phyloP scores from a whole-genome alignment of 2,113 vertebrate genomes.

The Pardalotus punctatus region DNA sequence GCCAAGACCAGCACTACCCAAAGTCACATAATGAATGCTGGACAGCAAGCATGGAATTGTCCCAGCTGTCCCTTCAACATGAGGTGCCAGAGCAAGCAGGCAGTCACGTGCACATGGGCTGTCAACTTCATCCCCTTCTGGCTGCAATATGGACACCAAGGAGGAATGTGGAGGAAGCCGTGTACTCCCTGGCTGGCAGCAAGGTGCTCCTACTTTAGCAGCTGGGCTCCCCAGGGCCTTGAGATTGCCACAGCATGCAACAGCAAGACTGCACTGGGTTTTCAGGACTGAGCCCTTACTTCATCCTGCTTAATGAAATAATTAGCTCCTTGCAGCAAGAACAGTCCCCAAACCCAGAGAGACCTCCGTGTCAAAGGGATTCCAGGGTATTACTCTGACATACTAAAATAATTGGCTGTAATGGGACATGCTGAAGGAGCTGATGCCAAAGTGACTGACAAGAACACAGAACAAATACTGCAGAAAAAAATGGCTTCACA shows the following conservation, averaged over 20 bases:
- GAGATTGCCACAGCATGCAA: rapidly evolving
- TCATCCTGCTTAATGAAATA: background rate
- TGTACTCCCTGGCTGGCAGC: rapidly evolving
- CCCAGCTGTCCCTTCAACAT: rapidly evolving
- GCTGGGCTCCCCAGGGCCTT: rapidly evolving
- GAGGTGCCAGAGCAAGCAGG: background rate
- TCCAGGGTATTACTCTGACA: background rate
- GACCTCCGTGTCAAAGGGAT: background rate
- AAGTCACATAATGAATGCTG: background rate
- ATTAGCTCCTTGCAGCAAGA: background rate
- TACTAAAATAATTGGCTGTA: background rate
- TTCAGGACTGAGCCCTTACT: background rate
- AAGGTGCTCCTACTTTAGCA: background rate
- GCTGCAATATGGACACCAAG: background rate
- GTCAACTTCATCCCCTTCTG: background rate
- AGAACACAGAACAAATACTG: background rate
- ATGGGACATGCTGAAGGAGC: background rate
- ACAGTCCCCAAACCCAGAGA: background rate
- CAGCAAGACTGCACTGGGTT: background rate
- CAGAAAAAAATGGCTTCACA: background rate
- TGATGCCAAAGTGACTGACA: background rate
- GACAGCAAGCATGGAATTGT: background rate
- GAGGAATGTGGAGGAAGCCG: background rate
- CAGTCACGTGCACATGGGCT: rapidly evolving
- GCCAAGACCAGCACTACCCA: rapidly evolving